Conservation (phyloP, 2,888 invertebrate species). For the Apeira syringaria region DNA sequence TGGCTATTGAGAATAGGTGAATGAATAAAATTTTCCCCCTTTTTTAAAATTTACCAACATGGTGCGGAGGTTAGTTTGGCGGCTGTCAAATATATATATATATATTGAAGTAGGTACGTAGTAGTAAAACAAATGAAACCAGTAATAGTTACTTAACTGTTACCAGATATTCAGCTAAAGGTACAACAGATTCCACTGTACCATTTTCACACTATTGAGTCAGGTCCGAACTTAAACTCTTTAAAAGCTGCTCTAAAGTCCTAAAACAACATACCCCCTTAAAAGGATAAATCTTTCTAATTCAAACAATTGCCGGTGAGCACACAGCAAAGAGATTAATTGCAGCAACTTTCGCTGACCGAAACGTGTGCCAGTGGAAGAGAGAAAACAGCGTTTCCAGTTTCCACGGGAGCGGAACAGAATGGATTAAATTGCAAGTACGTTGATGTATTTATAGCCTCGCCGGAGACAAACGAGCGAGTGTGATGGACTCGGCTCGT, state of each 20-base stretch:
- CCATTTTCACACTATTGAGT: conserved; percentile 13
- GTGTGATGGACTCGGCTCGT: conserved; percentile 82
- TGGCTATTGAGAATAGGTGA: too few species aligned
- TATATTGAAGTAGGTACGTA: too few species aligned
- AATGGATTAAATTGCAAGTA: conserved; percentile 81
- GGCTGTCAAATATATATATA: too few species aligned
- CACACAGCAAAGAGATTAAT: conserved; percentile 60
- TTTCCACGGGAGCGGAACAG: conserved; percentile 66
- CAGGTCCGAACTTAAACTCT: conserved; percentile 27
- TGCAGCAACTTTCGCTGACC: conserved; percentile 65
- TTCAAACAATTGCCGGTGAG: conserved; percentile 53
- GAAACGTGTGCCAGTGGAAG: conserved; percentile 50
- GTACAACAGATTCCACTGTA: conserved; percentile 6
- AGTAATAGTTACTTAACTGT: too few species aligned
- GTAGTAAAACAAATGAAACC: too few species aligned
- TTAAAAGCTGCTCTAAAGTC: conserved; percentile 27
- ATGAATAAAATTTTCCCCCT: too few species aligned
- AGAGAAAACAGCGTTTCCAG: conserved; percentile 51
- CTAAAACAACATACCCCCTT: conserved; percentile 33
- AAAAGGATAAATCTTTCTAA: conserved; percentile 47
- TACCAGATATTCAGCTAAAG: too few species aligned
- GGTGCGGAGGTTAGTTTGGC: too few species aligned
- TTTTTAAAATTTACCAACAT: too few species aligned
- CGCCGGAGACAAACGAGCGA: conserved; percentile 80
- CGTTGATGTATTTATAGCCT: conserved; percentile 82